Percentiles rank a stretch among this genome's conserved stretches.
Evolutionary conservation across 2,113 vertebrate species (phyloP).

Genomic region (Actenoides hombroni): DNA sequence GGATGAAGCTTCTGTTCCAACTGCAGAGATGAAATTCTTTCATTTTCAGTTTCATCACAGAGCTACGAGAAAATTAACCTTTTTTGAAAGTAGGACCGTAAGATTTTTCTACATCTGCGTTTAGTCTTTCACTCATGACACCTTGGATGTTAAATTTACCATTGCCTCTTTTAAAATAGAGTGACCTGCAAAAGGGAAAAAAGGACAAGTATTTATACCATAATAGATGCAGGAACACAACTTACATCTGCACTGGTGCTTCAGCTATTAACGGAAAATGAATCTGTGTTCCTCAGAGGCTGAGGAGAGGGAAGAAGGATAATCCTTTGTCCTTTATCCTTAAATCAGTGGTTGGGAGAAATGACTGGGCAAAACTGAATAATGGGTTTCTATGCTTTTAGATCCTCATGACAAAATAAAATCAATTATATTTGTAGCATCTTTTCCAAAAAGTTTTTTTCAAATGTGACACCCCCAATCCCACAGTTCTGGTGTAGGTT

Average conservation of each 20-base stretch:
- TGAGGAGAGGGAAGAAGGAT: neutral
- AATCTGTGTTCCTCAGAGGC: neutral
- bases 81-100: conserved; percentile 44
- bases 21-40: conserved; percentile 32
- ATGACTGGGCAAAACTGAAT: neutral
- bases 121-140: neutral
- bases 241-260: neutral
- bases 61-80: conserved; percentile 66
- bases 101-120: conserved; percentile 28
- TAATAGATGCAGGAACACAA: conserved; percentile 13
- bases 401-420: neutral
- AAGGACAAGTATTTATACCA: conserved; percentile 29
- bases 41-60: conserved; percentile 58
- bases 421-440: neutral
- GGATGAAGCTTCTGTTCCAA: conserved; percentile 22
- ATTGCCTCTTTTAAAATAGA: conserved; percentile 2
- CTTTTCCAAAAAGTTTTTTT: neutral
- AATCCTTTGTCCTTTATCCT: neutral
- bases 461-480: neutral
- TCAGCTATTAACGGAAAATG: neutral
- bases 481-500: neutral
- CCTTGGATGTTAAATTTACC: conserved; percentile 57
- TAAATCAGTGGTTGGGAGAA: neutral
- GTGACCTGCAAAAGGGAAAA: neutral
- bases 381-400: neutral